Evolutionary conservation across 1,140 invertebrate genomes (phyloP), one percentile per base, ranked within the genome.

Genomic region (Hirudo medicinalis): DNA sequence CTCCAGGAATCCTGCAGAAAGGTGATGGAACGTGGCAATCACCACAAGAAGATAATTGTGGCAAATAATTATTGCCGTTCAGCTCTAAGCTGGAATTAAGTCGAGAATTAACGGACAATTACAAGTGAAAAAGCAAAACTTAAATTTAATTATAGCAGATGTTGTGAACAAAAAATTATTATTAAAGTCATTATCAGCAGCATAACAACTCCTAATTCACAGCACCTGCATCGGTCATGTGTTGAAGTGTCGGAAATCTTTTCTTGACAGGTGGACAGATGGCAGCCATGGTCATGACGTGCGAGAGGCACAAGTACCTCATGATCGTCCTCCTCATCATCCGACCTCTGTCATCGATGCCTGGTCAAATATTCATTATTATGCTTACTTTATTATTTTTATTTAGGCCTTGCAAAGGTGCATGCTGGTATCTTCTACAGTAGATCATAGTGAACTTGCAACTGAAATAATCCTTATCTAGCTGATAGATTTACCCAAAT

Each of bases 201-300:
- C 32, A 3, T 36, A 36, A 36, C 6, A 3, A 6, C 32, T 36
- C 43, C 15, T 49, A 49, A n/a, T 15, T 1, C 0, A 63, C 22
- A 75, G 76, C 80, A 86, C 89, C 89, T 22, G 89, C 87, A 75
- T 93, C 90, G 0, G 93, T 88, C n/a, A 94, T 86, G 80, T 92
- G 90, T 66, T 93, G 88, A 22, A 91, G 81, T 0, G 89, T 91
- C 0, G 92, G 92, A 81, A 95, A 96, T 25, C 92, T 87, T 77
- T 94, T 93, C 80, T 94, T 94, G 1, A 94, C 91, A 9, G 89
- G 85, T 0, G 91, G 90, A 68, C 91, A 92, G 70, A 94, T 89
- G 80, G 90, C 89, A 2, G 79, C 67, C 54, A 76, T 76, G 29
- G 81, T 80, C 15, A 74, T 74, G 22, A 74, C 60, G 54, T 67